Evolutionary conservation across 2,113 vertebrate species (phyloP), one percentile per base, ranked within the genome.

Genomic region (Sorex araneus): DNA sequence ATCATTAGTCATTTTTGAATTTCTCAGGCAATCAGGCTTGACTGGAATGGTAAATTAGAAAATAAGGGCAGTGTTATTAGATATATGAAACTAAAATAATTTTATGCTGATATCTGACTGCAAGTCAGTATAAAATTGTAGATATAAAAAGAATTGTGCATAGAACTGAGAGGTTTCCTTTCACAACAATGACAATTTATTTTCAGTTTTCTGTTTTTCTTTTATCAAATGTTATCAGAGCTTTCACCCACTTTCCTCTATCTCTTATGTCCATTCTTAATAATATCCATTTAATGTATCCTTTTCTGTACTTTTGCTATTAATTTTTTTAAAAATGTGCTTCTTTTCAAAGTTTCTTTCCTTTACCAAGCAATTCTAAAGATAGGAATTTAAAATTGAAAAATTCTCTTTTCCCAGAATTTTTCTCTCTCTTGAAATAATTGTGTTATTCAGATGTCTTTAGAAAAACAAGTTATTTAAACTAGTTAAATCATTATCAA

Each of bases 401-500:
- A 66, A 23, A 25, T 23, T 23, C 8, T 12, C 4, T 79, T 84
- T 89, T 71, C 3, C 23, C 54, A 69, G 2, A 19, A 50, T 77
- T 8, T 50, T 60, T 91, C 77, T 92, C 19, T 77, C 13, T 45
- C 30, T 89, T 66, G 0, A 69, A 81, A 66, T 32, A 50, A 84
- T 43, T 4, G 2, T 82, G 0, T 87, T 67, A 21, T 36, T 28
- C 25, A 92, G 43, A 1, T 43, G 34, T 25, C 34, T 83, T 87
- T 77, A 71, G 73, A 36, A 90, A 87, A 76, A 66, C 32, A 73
- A 78, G 34, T 25, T 43, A 57, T 74, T 86, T 91, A 75, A 70
- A 86, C 71, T 19, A 77, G 16, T 87, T 81, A 63, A 92, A 85
- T 85, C 10, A 87, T 84, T 84, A 13, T 90, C 32, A 30, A 34